phyloP scores from a whole-genome alignment of 2,113 vertebrate species.

The Rhegmatorhina hoffmannsi region DNA sequence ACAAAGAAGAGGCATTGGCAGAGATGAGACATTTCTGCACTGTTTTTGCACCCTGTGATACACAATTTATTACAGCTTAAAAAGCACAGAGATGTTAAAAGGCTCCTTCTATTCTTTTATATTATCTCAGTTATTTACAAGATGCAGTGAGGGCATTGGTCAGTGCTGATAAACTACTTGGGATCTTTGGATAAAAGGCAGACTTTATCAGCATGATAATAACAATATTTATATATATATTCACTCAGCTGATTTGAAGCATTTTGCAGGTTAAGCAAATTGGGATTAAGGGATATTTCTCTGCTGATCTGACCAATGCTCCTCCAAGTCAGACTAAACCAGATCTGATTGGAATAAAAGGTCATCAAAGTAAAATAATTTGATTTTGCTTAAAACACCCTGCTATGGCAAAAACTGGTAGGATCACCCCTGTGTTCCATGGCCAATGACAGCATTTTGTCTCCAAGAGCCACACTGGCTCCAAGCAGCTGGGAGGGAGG shows the following conservation, averaged over 20 bases:
- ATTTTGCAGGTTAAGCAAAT: neutral
- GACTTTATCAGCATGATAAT: neutral
- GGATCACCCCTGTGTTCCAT: accelerated
- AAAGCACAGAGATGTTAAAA: neutral
- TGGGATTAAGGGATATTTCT: neutral
- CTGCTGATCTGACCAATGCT: neutral
- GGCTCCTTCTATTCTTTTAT: neutral
- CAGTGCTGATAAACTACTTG: neutral
- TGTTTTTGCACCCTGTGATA: neutral
- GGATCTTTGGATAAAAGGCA: neutral
- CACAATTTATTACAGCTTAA: neutral
- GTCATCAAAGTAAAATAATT: neutral
- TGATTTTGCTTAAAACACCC: neutral
- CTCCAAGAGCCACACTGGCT: neutral
- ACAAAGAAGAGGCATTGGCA: neutral
- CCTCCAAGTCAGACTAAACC: neutral
- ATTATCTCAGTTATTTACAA: neutral
- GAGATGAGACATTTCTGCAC: neutral
- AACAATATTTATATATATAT: neutral
- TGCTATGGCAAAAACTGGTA: neutral
- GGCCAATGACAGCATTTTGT: neutral
- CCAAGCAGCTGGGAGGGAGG: accelerated
- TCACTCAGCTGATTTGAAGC: neutral
- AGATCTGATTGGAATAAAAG: neutral
- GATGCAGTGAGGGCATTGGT: neutral